Evolutionary conservation across 2,797 vertebrate genomes (phyloP).

Genomic region (Anableps anableps): DNA sequence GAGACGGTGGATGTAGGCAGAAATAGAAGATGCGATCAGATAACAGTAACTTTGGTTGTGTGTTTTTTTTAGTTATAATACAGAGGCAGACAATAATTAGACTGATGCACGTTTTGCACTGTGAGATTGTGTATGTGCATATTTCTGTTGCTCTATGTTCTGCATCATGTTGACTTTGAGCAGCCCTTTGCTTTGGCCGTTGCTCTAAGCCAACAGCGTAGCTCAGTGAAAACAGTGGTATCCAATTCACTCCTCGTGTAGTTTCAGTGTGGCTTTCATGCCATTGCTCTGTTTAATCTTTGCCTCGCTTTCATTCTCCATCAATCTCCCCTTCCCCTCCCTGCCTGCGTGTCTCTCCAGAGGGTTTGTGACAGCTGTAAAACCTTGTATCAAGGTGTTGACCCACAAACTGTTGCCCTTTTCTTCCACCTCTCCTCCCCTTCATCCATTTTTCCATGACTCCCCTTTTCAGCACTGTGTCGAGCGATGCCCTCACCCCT

Average conservation of each 20-base stretch:
- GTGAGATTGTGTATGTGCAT: background rate
- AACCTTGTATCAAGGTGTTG: conserved; percentile 78
- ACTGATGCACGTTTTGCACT: conserved; percentile 1
- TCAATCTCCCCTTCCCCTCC: conserved; percentile 33
- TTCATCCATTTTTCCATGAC: conserved; percentile 41
- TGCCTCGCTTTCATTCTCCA: conserved; percentile 50
- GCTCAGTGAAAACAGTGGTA: conserved; percentile 22
- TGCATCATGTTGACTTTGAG: background rate
- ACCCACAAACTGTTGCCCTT: conserved; percentile 65
- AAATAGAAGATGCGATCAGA: conserved; percentile 26
- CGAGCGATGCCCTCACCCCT: conserved; percentile 50
- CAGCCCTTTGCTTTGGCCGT: background rate
- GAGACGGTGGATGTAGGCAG: conserved; percentile 16
- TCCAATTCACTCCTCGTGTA: conserved; percentile 45
- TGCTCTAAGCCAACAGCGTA: background rate
- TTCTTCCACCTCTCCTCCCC: conserved; percentile 33
- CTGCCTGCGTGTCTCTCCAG: conserved; percentile 43
- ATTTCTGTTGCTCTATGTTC: background rate
- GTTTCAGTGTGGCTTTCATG: conserved; percentile 21
- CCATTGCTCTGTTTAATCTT: conserved; percentile 39
- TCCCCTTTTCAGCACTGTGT: conserved; percentile 60
- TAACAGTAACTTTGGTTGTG: conserved; percentile 8
- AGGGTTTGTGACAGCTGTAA: conserved; percentile 78
- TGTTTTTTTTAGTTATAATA: conserved; percentile 28
- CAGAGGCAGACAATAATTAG: conserved; percentile 3